Base-by-base conservation (phyloP, 1,140 invertebrate species). In the Temnothorax nylanderi region DNA sequence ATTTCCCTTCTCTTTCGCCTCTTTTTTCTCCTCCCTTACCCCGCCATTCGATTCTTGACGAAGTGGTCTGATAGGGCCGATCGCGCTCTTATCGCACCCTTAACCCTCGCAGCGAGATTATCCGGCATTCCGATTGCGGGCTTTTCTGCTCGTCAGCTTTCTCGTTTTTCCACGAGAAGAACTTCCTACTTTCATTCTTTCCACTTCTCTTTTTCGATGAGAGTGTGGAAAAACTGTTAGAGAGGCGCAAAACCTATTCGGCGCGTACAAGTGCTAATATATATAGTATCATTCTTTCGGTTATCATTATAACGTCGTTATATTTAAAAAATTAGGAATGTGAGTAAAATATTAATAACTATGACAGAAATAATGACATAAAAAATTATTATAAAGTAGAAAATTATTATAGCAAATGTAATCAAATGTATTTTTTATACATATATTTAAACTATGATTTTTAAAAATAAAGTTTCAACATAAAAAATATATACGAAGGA, bases 111-210 rank as follows among this genome's bases (percentile, higher is more conserved):
- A 60, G 60, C 47, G 21, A 75, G 74, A 78, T 78, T 67, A 78
- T 41, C 58, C 21, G 47, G 8, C 47, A 67, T 76, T 85, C 60
- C 78, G 74, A 78, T 85, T 85, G 82, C 44, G 49, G 47, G 82
- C 47, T 78, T 85, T 85, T 65, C 74, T 78, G 47, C 60, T 85
- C 47, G 82, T 78, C 82, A 85, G 82, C 82, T 65, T 85, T 78
- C 60, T 78, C 34, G 74, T 78, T 85, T 85, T 78, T 78, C 16
- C 58, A 62, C 26, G 37, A 58, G 13, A n/a, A 44, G 26, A 60
- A 60, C 54, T 82, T 58, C 74, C 80, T 47, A 58, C 11, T 81
- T 67, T 60, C 54, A n/a, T 26, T 26, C 37, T 26, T 51, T 44
- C 41, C 6, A 8, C 8, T 64, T 44, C 47, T 54, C 16, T 56